These are phyloP conservation scores for Ceratothoa steindachneri DNA, from an alignment of 2,888 invertebrate genomes.

Conservation along the genomic window DNA sequence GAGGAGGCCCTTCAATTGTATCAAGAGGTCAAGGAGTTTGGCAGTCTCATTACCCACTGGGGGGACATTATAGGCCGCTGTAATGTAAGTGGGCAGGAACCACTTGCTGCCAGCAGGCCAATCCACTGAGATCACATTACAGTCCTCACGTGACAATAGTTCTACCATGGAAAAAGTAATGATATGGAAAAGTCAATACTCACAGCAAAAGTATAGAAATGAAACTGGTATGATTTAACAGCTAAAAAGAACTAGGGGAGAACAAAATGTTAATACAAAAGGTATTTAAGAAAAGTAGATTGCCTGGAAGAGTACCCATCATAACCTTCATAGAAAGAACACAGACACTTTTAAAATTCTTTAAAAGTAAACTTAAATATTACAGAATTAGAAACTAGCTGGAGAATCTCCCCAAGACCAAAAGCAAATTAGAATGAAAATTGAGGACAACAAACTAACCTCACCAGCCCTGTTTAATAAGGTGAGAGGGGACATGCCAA, in stretches of 20 bases:
- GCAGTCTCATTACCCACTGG: constrained; percentile 26
- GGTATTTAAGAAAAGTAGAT: too few relatives aligned
- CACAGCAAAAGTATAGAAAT: not conserved
- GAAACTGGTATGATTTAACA: not conserved
- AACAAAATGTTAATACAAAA: not conserved
- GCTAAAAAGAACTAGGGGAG: too few relatives aligned
- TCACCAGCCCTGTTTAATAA: too few relatives aligned
- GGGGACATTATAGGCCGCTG: constrained; percentile 22
- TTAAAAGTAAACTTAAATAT: too few relatives aligned
- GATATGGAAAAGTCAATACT: not conserved
- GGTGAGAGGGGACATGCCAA: too few relatives aligned
- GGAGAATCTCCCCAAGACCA: too few relatives aligned
- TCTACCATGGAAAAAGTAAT: constrained; percentile 20
- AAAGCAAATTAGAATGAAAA: too few relatives aligned
- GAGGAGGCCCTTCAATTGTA: constrained; percentile 25
- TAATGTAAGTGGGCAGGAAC: constrained; percentile 29
- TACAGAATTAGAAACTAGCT: too few relatives aligned
- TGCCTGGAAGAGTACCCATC: too few relatives aligned
- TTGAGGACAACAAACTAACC: too few relatives aligned
- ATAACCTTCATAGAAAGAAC: too few relatives aligned
- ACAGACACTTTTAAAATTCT: too few relatives aligned
- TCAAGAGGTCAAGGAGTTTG: constrained; percentile 15
- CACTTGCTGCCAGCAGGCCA: constrained; percentile 40
- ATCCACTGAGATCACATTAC: constrained; percentile 42
- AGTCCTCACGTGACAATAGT: constrained; percentile 20